A percentile compares a stretch with the other conserved stretches of the same genome.
Conservation (phyloP, 2,113 vertebrate genomes). For the Eulacestoma nigropectus region DNA sequence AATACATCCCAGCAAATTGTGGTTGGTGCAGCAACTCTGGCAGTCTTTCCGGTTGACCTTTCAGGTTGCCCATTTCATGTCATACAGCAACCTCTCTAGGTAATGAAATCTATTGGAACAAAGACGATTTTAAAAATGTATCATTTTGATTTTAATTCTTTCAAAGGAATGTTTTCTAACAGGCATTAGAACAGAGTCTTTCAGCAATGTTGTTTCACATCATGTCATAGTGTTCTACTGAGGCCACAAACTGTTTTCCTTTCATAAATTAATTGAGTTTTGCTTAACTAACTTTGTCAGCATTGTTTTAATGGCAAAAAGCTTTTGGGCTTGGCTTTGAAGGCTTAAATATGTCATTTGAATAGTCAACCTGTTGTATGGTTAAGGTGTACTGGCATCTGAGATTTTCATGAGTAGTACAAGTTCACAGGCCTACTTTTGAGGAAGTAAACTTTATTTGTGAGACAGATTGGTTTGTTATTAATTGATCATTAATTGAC, state of each 20-base stretch:
- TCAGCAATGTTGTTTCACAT: not conserved
- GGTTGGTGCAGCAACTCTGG: not conserved
- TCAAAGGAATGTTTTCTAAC: not conserved
- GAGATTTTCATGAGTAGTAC: not conserved
- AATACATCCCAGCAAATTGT: not conserved
- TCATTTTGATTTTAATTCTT: not conserved
- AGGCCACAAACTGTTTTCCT: not conserved
- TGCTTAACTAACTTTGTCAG: not conserved
- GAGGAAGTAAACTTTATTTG: not conserved
- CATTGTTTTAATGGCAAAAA: not conserved
- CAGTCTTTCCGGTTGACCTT: conserved; percentile 3
- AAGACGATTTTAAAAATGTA: not conserved
- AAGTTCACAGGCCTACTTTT: not conserved
- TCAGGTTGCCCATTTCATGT: not conserved
- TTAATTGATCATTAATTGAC: not conserved
- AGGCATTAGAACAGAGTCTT: not conserved
- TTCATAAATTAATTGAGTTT: not conserved
- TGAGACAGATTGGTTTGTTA: not conserved
- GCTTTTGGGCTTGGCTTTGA: not conserved
- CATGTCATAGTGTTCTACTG: not conserved
- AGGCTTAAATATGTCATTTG: not conserved
- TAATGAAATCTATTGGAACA: not conserved
- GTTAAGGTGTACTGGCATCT: not conserved
- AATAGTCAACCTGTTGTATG: not conserved
- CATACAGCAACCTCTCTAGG: not conserved